Conservation (phyloP, 53 echinoderm and acorn worm species). For the Stichopus horrens region DNA sequence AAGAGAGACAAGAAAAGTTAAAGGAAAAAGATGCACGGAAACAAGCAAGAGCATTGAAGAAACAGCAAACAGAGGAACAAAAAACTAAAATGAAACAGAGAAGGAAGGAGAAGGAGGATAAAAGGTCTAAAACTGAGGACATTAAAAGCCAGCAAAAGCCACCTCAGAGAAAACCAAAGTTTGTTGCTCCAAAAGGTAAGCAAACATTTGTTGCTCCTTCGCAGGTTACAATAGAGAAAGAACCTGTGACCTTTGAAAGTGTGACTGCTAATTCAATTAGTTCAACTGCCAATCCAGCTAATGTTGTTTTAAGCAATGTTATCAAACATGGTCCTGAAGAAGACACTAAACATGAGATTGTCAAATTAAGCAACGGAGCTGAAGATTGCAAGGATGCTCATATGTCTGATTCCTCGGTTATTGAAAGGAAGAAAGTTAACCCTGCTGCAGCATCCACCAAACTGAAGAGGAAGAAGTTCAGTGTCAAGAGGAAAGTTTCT, state of each 20-base stretch:
- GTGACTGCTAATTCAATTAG: too few species aligned
- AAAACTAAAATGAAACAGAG: neutral
- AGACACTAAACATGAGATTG: neutral
- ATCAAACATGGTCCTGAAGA: neutral
- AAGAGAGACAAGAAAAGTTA: neutral
- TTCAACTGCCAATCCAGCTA: too few species aligned
- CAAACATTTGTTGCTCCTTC: neutral
- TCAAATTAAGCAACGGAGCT: neutral
- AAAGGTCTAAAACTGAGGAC: constrained; percentile 1
- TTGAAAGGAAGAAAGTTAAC: neutral
- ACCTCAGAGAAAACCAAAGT: constrained; percentile 16
- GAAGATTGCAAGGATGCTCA: neutral
- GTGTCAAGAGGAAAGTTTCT: constrained; percentile 8
- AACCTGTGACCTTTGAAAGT: too few species aligned
- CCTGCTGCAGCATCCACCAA: neutral
- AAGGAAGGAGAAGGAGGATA: neutral
- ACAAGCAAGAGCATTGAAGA: neutral
- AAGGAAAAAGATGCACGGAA: constrained; percentile 21
- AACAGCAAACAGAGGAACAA: constrained; percentile 1
- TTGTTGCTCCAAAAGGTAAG: constrained; percentile 27
- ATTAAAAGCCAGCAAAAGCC: constrained; percentile 44
- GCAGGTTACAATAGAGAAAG: neutral
- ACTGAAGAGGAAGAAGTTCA: constrained; percentile 33
- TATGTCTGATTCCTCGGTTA: neutral
- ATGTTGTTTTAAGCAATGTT: neutral